These are phyloP conservation scores for Vanessa cardui DNA, from an alignment of 2,888 invertebrate species.

Conservation along the genomic window DNA sequence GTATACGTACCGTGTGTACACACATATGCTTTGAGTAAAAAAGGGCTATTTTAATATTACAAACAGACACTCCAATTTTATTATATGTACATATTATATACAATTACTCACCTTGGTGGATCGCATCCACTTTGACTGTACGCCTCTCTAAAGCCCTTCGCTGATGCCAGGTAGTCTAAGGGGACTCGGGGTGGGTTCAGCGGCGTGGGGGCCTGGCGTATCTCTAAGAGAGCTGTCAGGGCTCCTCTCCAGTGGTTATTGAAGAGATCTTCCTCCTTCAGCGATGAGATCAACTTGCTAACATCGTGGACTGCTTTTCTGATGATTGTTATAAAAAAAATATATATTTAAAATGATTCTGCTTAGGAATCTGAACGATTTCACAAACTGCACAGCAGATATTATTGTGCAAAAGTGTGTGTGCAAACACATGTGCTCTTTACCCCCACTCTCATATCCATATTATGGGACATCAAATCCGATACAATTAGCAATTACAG, in stretches of 20 bases:
- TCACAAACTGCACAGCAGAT: no score
- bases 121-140: constrained; percentile 87
- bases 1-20: no score
- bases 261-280: constrained; percentile 49
- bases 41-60: no score
- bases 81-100: constrained; percentile 53
- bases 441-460: no score
- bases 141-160: constrained; percentile 84
- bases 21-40: no score
- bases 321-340: constrained; percentile 15
- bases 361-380: not conserved
- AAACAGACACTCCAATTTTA: no score
- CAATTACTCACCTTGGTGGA: constrained; percentile 78
- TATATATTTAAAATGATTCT: not conserved
- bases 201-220: constrained; percentile 78
- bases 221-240: constrained; percentile 84
- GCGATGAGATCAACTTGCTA: constrained; percentile 44
- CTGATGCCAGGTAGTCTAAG: constrained; percentile 85
- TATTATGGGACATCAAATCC: no score
- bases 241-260: constrained; percentile 78
- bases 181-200: constrained; percentile 84
- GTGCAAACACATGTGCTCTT: no score
- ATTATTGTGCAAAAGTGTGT: no score
- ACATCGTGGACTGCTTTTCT: constrained; percentile 70
- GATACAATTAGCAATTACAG: no score